Conservation (phyloP, 2,113 vertebrate species). For the Heterotilapia buettikoferi region DNA sequence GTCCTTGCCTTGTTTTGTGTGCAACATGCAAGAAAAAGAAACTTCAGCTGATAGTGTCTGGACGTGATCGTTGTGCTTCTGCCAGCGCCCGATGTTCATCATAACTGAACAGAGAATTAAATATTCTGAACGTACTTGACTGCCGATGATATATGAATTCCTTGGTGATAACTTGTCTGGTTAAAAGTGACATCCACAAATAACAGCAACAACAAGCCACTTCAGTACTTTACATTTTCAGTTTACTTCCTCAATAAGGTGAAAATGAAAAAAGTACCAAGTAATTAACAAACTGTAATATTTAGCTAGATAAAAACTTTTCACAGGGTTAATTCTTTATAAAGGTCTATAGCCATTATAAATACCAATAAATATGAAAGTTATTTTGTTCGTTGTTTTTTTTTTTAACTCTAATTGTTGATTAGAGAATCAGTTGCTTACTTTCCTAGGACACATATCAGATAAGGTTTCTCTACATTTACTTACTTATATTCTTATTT, state of each 20-base stretch:
- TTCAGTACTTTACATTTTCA: background rate
- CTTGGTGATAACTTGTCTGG: background rate
- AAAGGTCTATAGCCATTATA: background rate
- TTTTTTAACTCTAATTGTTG: background rate
- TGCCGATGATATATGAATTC: background rate
- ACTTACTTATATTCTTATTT: background rate
- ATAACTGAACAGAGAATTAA: background rate
- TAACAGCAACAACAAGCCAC: background rate
- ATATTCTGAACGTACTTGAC: background rate
- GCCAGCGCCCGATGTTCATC: background rate
- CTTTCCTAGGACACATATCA: background rate
- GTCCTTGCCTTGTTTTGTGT: fast-evolving
- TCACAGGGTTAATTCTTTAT: background rate
- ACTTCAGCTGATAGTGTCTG: background rate
- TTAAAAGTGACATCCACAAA: background rate
- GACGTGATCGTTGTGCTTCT: background rate
- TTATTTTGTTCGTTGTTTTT: fast-evolving
- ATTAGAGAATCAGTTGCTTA: background rate
- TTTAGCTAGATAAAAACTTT: background rate
- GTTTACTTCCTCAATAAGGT: background rate
- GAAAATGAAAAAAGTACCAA: background rate
- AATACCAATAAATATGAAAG: background rate
- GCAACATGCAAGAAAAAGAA: background rate
- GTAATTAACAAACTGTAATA: background rate
- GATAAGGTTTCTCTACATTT: background rate